Percentiles rank a stretch among this genome's conserved stretches.
phyloP scores from a whole-genome alignment of 2,113 vertebrate genomes.

The Strigops habroptila region DNA sequence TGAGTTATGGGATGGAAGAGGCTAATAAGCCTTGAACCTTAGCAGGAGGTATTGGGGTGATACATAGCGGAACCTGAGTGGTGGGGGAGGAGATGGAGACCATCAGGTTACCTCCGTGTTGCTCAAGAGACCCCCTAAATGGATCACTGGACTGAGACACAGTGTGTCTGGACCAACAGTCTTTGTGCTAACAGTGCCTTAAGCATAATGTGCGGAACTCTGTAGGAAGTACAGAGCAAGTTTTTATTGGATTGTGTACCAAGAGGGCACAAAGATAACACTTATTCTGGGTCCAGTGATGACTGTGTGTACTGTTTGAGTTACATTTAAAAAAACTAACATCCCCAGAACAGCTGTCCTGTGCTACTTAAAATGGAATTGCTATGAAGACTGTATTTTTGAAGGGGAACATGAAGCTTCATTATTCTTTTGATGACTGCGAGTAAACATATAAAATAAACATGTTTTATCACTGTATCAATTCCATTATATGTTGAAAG shows the following conservation, averaged over 20 bases:
- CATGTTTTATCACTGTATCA: neutral
- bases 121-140: neutral
- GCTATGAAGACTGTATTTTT: neutral
- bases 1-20: neutral
- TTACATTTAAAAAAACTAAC: fast-evolving
- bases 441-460: neutral
- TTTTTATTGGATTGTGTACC: neutral
- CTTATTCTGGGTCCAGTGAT: neutral
- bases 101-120: neutral
- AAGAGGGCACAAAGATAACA: neutral
- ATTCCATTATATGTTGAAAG: neutral
- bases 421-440: neutral
- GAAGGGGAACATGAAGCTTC: neutral
- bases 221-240: neutral
- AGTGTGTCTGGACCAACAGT: neutral
- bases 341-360: neutral
- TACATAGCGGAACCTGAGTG: neutral
- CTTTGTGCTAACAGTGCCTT: neutral
- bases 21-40: neutral
- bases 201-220: neutral
- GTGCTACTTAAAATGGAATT: neutral
- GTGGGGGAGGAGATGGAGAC: neutral
- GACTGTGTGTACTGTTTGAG: neutral
- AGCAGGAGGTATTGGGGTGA: neutral
- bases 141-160: neutral